Evolutionary conservation across 1,140 invertebrate genomes (phyloP).

Genomic region (Anastrepha ludens): DNA sequence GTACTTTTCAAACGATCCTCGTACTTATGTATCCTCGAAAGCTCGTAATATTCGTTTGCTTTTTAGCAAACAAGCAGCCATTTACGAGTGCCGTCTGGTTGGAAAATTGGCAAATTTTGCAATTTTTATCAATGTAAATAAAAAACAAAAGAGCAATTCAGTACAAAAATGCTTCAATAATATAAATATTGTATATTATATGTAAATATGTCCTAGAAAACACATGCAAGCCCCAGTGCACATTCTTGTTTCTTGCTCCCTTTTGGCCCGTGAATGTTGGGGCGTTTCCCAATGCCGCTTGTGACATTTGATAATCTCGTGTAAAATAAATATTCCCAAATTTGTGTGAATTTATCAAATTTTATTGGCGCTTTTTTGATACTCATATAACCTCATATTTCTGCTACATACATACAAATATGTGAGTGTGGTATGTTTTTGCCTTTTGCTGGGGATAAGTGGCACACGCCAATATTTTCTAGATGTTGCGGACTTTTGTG

Average conservation of each 20-base stretch:
- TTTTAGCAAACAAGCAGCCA: no score
- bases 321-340: conserved; percentile 40
- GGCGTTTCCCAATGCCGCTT: background rate
- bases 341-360: conserved; percentile 25
- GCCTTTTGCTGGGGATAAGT: no score
- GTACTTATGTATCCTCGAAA: no score
- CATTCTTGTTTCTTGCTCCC: background rate
- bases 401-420: background rate
- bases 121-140: background rate
- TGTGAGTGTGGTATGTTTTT: background rate
- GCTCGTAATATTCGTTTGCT: no score
- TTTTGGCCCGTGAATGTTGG: background rate
- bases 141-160: background rate
- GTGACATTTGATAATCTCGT: conserved; percentile 25
- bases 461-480: no score
- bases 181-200: no score
- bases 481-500: no score
- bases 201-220: background rate
- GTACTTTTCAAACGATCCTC: no score
- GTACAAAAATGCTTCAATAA: no score
- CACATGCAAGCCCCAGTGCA: background rate
- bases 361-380: background rate
- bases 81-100: no score
- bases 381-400: background rate
- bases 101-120: background rate